Evolutionary conservation across 2,797 vertebrate genomes (phyloP), one percentile per base, ranked within the genome.

Genomic region (Gastrophryne carolinensis): DNA sequence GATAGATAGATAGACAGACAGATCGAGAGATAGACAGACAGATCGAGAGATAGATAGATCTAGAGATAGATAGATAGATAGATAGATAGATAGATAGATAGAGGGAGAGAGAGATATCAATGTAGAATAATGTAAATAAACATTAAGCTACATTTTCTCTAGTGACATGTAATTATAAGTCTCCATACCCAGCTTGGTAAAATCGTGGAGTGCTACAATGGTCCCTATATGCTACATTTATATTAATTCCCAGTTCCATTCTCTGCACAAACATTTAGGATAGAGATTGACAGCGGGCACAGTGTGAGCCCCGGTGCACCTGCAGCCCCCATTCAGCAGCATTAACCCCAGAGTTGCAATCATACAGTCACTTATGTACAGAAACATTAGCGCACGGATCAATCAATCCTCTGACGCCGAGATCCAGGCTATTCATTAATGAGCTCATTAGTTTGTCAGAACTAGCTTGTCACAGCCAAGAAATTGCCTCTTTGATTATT

Each of bases 401-500:
- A 71, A 64, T 65, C 50, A 71, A 63, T 47, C 41, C 8, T 71
- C 61, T 49, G 27, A 71, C 44, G 21, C 35, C 57, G 57, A 29
- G 58, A 71, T 64, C 37, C 53, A 5, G 62, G 67, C 67, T 49
- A 77, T 47, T 65, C 63, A 77, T 77, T 64, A 77, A 71, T 71
- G 37, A 49, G 49, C 67, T 71, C 66, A 50, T 71, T 77, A 71
- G 49, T 57, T 65, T 77, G 67, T 71, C 74, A 64, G 66, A 34
- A 63, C 37, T 11, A 11, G 50, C 60, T 64, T 57, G 58, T 70
- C 66, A 54, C 39, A 9, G 49, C 57, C 29, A 24, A 35, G 49
- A 70, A 70, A 77, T 77, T 77, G 47, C 49, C 37, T 56, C 37
- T 56, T 64, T 70, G 66, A 77, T 77, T 70, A 77, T 70, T 63